phyloP scores from a whole-genome alignment of 2,888 invertebrate species.

The Cynaeus angustus region DNA sequence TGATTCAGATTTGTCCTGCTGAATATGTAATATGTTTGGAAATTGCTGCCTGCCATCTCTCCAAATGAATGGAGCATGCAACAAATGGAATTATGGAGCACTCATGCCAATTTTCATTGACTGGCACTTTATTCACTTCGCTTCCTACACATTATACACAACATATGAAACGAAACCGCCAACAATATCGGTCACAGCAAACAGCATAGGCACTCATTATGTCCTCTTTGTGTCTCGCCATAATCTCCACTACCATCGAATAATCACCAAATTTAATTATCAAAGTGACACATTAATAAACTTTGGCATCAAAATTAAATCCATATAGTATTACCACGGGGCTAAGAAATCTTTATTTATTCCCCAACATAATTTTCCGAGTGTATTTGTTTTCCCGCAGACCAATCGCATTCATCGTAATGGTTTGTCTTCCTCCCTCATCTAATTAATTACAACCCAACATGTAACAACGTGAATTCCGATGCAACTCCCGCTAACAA shows the following conservation, averaged over 20 bases:
- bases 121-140: constrained; percentile 20
- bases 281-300: background rate
- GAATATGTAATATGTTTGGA: constrained; percentile 55
- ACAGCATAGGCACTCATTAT: background rate
- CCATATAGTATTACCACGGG: too few species aligned
- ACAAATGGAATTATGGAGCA: constrained; percentile 46
- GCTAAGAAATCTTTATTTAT: too few species aligned
- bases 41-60: constrained; percentile 41
- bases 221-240: background rate
- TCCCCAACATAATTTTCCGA: too few species aligned
- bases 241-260: background rate
- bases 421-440: constrained; percentile 2
- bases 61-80: constrained; percentile 36
- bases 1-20: constrained; percentile 55
- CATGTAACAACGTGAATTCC: constrained; percentile 23
- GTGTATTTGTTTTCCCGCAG: background rate
- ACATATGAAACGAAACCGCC: constrained; percentile 11
- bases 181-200: background rate
- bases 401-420: background rate
- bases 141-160: constrained; percentile 2
- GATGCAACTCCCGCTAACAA: constrained; percentile 16
- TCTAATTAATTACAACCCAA: constrained; percentile 17
- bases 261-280: background rate
- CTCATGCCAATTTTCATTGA: constrained; percentile 39
- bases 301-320: background rate